These are phyloP conservation scores for Catalaphyllia jardinei DNA, from an alignment of 64 coral and sea anemone species.

Conservation along the genomic window DNA sequence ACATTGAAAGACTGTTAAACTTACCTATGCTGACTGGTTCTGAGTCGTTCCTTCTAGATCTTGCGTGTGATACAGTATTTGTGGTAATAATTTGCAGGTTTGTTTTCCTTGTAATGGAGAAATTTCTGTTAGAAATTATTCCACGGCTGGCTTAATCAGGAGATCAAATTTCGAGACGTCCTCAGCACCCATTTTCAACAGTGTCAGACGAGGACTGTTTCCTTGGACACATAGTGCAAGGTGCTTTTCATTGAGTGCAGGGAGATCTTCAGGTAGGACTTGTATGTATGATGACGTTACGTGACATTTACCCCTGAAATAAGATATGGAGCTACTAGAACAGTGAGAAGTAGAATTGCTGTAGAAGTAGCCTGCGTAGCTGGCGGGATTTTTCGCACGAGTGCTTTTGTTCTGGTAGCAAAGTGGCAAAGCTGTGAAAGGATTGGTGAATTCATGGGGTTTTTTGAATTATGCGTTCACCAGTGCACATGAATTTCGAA, in stretches of 20 bases:
- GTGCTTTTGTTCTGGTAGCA: too few species aligned
- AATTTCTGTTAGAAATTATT: not conserved
- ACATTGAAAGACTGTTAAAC: not conserved
- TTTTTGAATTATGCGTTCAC: too few species aligned
- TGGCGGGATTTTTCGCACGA: too few species aligned
- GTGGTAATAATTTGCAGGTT: not conserved
- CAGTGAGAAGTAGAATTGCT: too few species aligned
- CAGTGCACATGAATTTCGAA: too few species aligned
- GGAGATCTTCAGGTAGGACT: not conserved
- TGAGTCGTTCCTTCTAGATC: not conserved
- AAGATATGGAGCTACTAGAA: not conserved
- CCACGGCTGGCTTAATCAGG: not conserved
- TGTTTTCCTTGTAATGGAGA: not conserved
- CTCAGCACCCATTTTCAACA: not conserved
- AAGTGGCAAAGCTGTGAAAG: too few species aligned
- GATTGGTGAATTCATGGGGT: too few species aligned
- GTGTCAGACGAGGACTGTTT: not conserved
- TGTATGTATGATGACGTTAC: not conserved
- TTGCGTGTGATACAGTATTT: too few species aligned
- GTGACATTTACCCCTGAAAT: not conserved
- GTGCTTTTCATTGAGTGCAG: not conserved
- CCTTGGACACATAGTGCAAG: conserved; percentile 1
- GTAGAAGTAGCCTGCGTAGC: too few species aligned
- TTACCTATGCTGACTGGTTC: not conserved
- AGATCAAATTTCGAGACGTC: not conserved